These are phyloP conservation scores for Drosophila paranaensis DNA, from an alignment of 2,888 invertebrate species.

Conservation along the genomic window DNA sequence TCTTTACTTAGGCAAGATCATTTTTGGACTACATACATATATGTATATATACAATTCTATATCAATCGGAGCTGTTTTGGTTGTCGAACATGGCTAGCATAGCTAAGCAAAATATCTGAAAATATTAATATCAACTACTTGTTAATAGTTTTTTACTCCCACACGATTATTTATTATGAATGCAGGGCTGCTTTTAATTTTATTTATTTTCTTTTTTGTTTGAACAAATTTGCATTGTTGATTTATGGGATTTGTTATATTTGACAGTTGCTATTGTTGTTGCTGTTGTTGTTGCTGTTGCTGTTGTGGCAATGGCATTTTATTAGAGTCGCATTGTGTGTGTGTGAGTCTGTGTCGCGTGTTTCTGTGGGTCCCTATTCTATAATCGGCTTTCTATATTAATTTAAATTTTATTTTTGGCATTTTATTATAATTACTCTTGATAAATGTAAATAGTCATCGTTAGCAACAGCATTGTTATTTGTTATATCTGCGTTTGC, in stretches of 20 bases:
- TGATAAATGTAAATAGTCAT: conserved; percentile 76
- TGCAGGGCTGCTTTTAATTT: conserved; percentile 29
- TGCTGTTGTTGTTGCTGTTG: conserved; percentile 26
- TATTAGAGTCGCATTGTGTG: conserved; percentile 29
- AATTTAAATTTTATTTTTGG: conserved; percentile 80
- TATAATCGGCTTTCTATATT: conserved; percentile 81
- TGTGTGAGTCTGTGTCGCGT: conserved; percentile 29
- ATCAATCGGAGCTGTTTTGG: conserved; percentile 2
- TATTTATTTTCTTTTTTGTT: conserved; percentile 24
- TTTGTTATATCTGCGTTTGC: conserved; percentile 34
- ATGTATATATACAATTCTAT: not conserved
- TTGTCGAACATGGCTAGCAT: not conserved
- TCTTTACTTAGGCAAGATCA: too few species aligned
- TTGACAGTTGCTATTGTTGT: conserved; percentile 66
- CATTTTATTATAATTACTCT: conserved; percentile 79
- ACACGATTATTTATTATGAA: conserved; percentile 37
- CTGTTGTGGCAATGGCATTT: conserved; percentile 40
- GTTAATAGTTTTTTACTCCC: conserved; percentile 7
- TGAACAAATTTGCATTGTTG: conserved; percentile 68
- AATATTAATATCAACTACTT: conserved; percentile 5
- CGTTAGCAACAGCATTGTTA: conserved; percentile 61
- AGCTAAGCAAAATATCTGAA: conserved; percentile 3
- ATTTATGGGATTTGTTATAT: conserved; percentile 81
- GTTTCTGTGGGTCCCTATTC: conserved; percentile 14
- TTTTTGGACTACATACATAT: not conserved